Conservation (phyloP, 2,888 invertebrate species). For the Lepidocyrtinus sp. region DNA sequence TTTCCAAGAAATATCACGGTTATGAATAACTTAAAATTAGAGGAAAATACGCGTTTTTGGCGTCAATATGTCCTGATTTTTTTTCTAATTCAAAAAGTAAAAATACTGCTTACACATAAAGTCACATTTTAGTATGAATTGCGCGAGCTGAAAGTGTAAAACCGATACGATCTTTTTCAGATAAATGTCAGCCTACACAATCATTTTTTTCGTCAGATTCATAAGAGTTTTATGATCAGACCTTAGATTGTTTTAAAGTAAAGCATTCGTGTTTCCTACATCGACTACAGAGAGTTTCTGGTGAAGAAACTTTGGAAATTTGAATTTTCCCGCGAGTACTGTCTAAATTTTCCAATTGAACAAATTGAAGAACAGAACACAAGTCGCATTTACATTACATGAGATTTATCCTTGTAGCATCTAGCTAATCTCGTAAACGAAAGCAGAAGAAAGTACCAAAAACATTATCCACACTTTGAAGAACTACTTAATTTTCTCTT, state of each 20-base stretch:
- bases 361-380: no score
- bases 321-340: background rate
- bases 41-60: background rate
- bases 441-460: no score
- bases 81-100: slow-evolving; percentile 14
- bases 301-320: background rate
- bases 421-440: no score
- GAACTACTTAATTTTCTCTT: background rate
- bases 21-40: background rate
- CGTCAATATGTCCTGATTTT: background rate
- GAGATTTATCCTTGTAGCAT: no score
- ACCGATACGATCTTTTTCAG: slow-evolving; percentile 3
- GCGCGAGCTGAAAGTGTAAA: slow-evolving; percentile 28
- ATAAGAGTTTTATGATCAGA: slow-evolving; percentile 32
- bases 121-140: slow-evolving; percentile 25
- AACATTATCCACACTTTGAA: no score
- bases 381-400: no score
- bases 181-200: slow-evolving; percentile 13
- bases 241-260: slow-evolving; percentile 49
- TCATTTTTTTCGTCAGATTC: slow-evolving; percentile 28
- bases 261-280: no score
- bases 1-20: slow-evolving; percentile 49
- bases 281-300: no score
- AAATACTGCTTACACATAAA: slow-evolving; percentile 20
- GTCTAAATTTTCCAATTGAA: no score